Percentiles rank a stretch among this genome's conserved stretches.
Evolutionary conservation across 2,888 invertebrate species (phyloP).

Genomic region (Brenthis ino): DNA sequence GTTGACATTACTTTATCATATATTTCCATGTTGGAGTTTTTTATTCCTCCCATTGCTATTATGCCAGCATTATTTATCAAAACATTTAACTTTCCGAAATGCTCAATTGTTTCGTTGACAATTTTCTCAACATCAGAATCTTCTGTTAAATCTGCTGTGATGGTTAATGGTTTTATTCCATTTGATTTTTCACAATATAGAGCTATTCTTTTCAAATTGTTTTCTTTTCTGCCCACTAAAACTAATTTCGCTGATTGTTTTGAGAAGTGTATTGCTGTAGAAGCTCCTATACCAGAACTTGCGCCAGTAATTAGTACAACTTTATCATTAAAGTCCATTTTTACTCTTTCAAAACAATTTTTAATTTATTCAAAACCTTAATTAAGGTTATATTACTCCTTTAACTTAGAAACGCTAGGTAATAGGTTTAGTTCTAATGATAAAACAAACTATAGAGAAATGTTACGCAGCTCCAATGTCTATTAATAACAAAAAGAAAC

Average conservation of each 20-base stretch:
- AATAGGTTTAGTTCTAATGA: no score
- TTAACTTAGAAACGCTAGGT: no score
- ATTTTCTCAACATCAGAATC: constrained; percentile 86
- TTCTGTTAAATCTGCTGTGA: constrained; percentile 85
- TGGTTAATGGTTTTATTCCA: constrained; percentile 77
- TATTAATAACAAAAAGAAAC: no score
- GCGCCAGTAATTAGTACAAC: constrained; percentile 86
- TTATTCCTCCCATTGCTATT: constrained; percentile 89
- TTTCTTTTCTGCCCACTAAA: constrained; percentile 81
- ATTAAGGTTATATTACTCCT: no score
- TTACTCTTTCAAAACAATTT: not conserved
- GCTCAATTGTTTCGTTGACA: constrained; percentile 85
- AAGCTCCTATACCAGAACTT: constrained; percentile 89
- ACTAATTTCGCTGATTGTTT: constrained; percentile 84
- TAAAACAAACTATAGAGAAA: no score
- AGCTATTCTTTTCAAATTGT: constrained; percentile 63
- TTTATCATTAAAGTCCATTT: constrained; percentile 84
- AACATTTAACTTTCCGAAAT: constrained; percentile 88
- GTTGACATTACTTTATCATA: constrained; percentile 93
- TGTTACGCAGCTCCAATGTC: no score
- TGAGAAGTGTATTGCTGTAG: constrained; percentile 86
- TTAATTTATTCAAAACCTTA: not conserved
- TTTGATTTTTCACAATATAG: constrained; percentile 82
- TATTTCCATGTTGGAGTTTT: constrained; percentile 89
- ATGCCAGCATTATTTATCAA: constrained; percentile 94